Conservation (phyloP, 1,140 invertebrate genomes). For the Odontomachus brunneus region DNA sequence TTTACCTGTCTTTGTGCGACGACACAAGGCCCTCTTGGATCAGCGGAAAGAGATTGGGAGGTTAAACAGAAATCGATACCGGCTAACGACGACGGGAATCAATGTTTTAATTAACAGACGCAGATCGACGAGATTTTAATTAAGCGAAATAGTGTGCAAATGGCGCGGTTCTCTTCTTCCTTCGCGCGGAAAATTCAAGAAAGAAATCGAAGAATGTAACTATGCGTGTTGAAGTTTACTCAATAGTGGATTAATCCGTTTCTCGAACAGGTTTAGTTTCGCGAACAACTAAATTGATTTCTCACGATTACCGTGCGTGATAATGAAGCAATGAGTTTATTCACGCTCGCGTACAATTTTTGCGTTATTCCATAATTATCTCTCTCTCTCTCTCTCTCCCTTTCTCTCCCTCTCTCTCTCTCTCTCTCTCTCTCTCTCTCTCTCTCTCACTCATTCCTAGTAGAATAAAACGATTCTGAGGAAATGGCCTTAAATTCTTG, state of each 20-base stretch:
- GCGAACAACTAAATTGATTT: conserved; percentile 13
- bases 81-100: background rate
- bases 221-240: conserved; percentile 5
- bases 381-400: too few species aligned
- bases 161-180: background rate
- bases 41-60: background rate
- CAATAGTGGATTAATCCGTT: background rate
- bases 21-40: conserved; percentile 19
- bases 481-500: conserved; percentile 11
- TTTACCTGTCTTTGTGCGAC: conserved; percentile 3
- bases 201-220: background rate
- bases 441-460: conserved; percentile 4
- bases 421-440: too few species aligned
- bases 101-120: conserved; percentile 43
- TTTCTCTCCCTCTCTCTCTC: too few species aligned
- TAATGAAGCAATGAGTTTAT: background rate
- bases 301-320: background rate
- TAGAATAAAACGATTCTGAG: background rate
- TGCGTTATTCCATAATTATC: too few species aligned
- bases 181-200: background rate
- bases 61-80: conserved; percentile 29
- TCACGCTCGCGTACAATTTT: too few species aligned
- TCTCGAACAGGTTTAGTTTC: background rate
- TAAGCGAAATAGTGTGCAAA: conserved; percentile 38
- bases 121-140: conserved; percentile 31